These are phyloP conservation scores for Crocidura indochinensis DNA, from an alignment of 2,797 vertebrate species.

Conservation along the genomic window DNA sequence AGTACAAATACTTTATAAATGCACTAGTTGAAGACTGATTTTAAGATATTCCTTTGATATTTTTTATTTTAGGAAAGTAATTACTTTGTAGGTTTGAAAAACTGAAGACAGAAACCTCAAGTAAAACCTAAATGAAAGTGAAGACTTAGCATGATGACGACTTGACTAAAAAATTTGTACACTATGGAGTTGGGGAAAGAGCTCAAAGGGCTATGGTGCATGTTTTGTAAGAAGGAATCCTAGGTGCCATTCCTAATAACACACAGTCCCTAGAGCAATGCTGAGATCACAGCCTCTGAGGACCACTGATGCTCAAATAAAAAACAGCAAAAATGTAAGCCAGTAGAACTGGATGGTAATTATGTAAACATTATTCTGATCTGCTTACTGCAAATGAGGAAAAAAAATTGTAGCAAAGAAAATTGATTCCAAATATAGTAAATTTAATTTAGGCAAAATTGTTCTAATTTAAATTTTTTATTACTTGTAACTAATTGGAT, in stretches of 20 bases:
- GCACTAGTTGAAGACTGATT: not conserved
- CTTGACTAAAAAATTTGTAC: not conserved
- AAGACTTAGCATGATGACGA: not conserved
- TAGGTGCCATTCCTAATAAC: no score
- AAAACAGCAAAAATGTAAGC: not conserved
- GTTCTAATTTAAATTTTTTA: constrained; percentile 48
- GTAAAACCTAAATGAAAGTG: constrained; percentile 25
- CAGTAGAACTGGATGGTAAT: constrained; percentile 47
- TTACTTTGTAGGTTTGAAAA: constrained; percentile 38
- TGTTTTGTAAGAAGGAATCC: no score
- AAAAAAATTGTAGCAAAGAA: constrained; percentile 55
- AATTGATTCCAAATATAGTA: constrained; percentile 11
- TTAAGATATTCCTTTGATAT: constrained; percentile 46
- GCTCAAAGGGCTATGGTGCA: no score
- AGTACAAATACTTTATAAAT: not conserved
- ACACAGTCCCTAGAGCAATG: no score
- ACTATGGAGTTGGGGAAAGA: no score
- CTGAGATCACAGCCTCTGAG: no score
- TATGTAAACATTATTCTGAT: constrained; percentile 44
- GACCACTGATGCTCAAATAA: no score
- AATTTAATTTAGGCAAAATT: constrained; percentile 37
- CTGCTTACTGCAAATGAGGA: constrained; percentile 52
- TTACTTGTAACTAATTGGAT: constrained; percentile 46
- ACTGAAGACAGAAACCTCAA: constrained; percentile 36
- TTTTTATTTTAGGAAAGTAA: constrained; percentile 4